Conservation (phyloP, 2,888 invertebrate genomes). For the Gari tellinella region DNA sequence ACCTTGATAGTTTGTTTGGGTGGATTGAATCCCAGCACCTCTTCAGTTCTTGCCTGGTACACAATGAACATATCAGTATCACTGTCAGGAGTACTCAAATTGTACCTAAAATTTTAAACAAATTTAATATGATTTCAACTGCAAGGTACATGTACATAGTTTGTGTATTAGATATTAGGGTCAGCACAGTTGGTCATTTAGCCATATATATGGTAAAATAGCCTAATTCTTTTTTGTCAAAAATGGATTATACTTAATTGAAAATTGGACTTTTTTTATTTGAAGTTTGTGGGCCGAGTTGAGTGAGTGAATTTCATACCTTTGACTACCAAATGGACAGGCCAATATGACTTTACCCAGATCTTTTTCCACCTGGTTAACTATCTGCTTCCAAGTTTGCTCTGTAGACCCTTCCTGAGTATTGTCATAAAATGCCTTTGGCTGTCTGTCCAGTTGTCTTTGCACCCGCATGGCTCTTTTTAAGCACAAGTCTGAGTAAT, state of each 20-base stretch:
- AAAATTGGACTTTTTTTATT: no score
- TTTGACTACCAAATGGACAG: slow-evolving; percentile 81
- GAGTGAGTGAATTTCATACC: slow-evolving; percentile 70
- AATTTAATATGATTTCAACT: no score
- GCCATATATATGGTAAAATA: no score
- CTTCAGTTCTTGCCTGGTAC: slow-evolving; percentile 73
- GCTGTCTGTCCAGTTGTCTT: slow-evolving; percentile 39
- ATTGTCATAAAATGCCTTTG: slow-evolving; percentile 69
- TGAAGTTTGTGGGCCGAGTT: no score
- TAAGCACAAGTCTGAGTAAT: slow-evolving; percentile 45
- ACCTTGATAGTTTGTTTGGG: slow-evolving; percentile 80
- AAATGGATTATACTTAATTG: no score
- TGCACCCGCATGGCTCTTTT: slow-evolving; percentile 50
- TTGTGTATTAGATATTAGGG: no score
- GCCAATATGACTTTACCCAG: slow-evolving; percentile 76
- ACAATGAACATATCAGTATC: slow-evolving; percentile 81
- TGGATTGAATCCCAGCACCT: slow-evolving; percentile 73
- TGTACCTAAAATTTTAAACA: slow-evolving; percentile 69
- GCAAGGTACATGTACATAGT: no score
- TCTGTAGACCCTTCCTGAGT: slow-evolving; percentile 21
- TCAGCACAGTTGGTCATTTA: no score
- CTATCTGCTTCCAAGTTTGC: slow-evolving; percentile 66
- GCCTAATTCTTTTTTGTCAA: no score
- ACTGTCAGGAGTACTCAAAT: slow-evolving; percentile 70
- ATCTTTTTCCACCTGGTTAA: slow-evolving; percentile 71